These are phyloP conservation scores for Leptinotarsa lineolata DNA, from an alignment of 1,140 invertebrate genomes.

Conservation along the genomic window DNA sequence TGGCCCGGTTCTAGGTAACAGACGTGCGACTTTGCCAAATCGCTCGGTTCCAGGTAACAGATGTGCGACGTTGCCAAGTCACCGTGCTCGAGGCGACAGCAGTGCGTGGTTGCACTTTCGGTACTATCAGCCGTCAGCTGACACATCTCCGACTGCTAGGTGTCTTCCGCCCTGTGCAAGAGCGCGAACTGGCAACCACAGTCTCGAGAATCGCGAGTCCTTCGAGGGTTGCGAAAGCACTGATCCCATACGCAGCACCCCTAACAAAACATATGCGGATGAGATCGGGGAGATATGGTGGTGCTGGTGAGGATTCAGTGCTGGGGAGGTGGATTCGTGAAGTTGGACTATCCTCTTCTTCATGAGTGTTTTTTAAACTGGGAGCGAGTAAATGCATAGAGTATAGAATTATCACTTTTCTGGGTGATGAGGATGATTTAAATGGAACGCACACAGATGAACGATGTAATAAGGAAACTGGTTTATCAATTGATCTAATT, in stretches of 20 bases:
- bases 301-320: background rate
- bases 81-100: conserved; percentile 29
- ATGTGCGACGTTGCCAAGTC: conserved; percentile 21
- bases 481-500: too few species aligned
- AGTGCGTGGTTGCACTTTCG: conserved; percentile 30
- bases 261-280: conserved; percentile 45
- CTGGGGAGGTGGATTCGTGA: background rate
- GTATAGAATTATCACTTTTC: too few species aligned
- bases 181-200: conserved; percentile 86
- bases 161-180: conserved; percentile 74
- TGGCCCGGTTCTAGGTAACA: background rate
- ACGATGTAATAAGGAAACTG: too few species aligned
- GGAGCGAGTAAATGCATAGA: too few species aligned
- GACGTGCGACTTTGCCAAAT: conserved; percentile 12
- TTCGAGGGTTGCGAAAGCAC: conserved; percentile 80
- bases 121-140: conserved; percentile 42
- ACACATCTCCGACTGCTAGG: conserved; percentile 51
- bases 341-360: too few species aligned
- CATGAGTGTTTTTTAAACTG: too few species aligned
- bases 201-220: conserved; percentile 73
- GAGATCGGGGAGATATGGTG: conserved; percentile 4
- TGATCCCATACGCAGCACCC: conserved; percentile 82
- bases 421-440: too few species aligned
- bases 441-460: too few species aligned
- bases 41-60: background rate